phyloP scores from a whole-genome alignment of 2,797 vertebrate genomes.

The Carcharodon carcharias region DNA sequence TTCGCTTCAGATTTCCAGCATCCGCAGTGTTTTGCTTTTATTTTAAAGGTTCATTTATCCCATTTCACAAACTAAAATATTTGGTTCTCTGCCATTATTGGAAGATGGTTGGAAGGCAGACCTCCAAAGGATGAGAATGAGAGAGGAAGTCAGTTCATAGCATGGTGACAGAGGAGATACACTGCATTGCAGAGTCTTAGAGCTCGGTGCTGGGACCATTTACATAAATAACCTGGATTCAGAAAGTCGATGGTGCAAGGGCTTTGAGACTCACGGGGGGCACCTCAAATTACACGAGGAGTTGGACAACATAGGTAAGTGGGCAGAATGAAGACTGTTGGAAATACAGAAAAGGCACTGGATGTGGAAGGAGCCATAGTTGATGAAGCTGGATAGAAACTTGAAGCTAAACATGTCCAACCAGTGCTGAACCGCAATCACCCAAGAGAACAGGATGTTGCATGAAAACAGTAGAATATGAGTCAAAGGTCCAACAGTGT shows the following conservation, averaged over 20 bases:
- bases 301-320: not conserved
- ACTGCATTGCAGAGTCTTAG: not conserved
- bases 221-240: too few species aligned
- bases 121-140: not conserved
- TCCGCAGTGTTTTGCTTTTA: too few species aligned
- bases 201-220: not conserved
- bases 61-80: not conserved
- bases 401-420: not conserved
- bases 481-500: not conserved
- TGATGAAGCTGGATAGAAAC: not conserved
- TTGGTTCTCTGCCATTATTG: not conserved
- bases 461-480: not conserved
- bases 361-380: not conserved
- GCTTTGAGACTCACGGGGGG: not conserved
- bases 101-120: not conserved
- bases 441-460: not conserved
- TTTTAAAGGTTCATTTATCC: not conserved
- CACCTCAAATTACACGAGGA: not conserved
- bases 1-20: too few species aligned
- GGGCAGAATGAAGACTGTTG: not conserved
- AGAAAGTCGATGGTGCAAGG: too few species aligned
- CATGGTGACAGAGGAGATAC: not conserved
- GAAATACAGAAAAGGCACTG: not conserved
- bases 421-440: not conserved
- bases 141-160: not conserved